Base-by-base conservation (phyloP, 2,113 vertebrate species). In the Nestor notabilis region DNA sequence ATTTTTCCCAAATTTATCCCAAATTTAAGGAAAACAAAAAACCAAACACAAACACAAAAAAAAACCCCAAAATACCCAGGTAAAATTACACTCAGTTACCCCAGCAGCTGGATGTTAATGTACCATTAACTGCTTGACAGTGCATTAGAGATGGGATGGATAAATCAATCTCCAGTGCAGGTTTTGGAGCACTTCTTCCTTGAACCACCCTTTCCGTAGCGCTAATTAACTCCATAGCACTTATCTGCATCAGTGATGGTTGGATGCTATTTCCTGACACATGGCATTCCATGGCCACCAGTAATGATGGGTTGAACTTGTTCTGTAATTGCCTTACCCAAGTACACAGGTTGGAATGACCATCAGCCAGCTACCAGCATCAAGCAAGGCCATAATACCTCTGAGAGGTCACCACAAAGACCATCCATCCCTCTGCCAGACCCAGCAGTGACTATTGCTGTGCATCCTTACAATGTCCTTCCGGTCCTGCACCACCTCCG, bases 191-290 rank as follows among this genome's bases (percentile, higher is more conserved):
- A 16, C 70, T 93, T 90, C 92, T 85, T 47, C 14, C 86, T 77
- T 72, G 85, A 90, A 76, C 93, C 88, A 76, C 85, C 90, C 93
- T 68, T 92, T 66, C 65, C 0, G 0, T 53, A 70, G 61, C 5
- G 3, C 56, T 85, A 89, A 96, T 96, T 95, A 91, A 58, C 56
- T 91, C 61, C 17, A 0, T 24, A 29, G n/a, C 0, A 1, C 91
- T 95, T 95, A 93, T 94, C 91, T 69, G 88, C 82, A 76, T 55
- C 24, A 20, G 46, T 8, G 17, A 66, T 83, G 83, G 49, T 92
- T 0, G 20, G 77, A 6, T 93, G 74, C 77, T 77, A 66, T 95
- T 90, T 95, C 95, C 95, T 97, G 96, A 95, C 88, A 81, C 93
- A 76, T 56, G 80, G 41, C 93, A 88, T 96, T 96, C 95, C 95